Base-by-base conservation (phyloP, 2,797 vertebrate genomes). In the Tarsius wallacei region DNA sequence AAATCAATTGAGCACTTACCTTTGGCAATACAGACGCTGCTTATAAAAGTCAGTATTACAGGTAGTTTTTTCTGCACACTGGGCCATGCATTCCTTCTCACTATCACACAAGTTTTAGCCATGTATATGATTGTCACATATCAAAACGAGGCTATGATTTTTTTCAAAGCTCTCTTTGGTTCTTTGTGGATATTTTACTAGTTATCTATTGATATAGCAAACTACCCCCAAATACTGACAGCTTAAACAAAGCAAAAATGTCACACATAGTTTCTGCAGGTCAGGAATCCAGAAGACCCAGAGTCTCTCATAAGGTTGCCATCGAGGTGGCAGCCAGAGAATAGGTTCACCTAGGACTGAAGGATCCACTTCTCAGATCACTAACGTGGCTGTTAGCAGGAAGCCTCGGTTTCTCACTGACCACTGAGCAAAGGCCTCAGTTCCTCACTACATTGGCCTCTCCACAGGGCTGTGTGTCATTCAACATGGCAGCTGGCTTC, bases 91-190 rank as follows among this genome's bases (percentile, higher is more conserved):
- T 94, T 95, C 59, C 19, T 12, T 91, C 91, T 16, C 42, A 31
- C 88, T 28, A 0, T 64, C 26, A 57, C 24, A 26, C 33, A 42
- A 81, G 73, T 33, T 51, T 90, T 47, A 86, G 4, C 36, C 57
- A 63, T 7, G 17, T 57, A n/a, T 15, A 0, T 85, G 47, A 15
- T 42, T 17, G 17, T 87, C 53, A 53, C 11, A 42, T 63, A 33
- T 76, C 53, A 49, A 90, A 97, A 77, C 61, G 90, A 83, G 36
- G 49, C n/a, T 53, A 4, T 77, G 28, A 86, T 63, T 73, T 87
- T 93, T 88, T 68, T 33, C 64, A 55, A 90, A 73, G 87, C n/a
- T 42, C 42, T 42, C 42, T 42, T 42, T 90, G 6, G 3, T 26
- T 86, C 57, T 36, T 36, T 5, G 0, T 82, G 57, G 66, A 31